Evolutionary conservation across 2,888 invertebrate genomes (phyloP), one percentile per base, ranked within the genome.

Genomic region (Dolichomitus sp.): DNA sequence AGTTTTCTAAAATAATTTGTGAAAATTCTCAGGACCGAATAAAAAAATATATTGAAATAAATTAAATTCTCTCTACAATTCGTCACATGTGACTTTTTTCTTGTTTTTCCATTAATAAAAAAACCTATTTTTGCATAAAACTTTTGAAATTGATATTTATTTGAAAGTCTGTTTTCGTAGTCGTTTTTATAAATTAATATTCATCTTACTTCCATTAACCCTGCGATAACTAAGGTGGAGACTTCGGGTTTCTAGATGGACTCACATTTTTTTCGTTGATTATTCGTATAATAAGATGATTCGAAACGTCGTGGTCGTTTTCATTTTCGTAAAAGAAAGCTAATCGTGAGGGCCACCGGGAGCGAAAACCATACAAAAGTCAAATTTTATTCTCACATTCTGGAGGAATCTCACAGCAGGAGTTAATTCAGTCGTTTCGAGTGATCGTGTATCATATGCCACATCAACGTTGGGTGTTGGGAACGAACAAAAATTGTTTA

Each of bases 391-490:
- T 80, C 76, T 72, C 79, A 76, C 83, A 33, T 61, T 61, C 61
- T 68, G 72, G 72, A 72, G 80, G 72, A 73, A 83, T 73, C 76
- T 69, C 80, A 50, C 79, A 83, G 83, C 80, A 74, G 79, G 79
- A 72, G 27, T 80, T 76, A 75, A 80, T 76, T 80, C 76, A 76
- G 72, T 72, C 82, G 75, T 40, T 37, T 37, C 61, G 61, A 37
- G 61, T 37, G 57, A 76, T 81, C 65, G 48, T 72, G 69, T 70
- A 52, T 57, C 33, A 69, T 48, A 30, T 69, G 30, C 37, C 19
- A 48, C 57, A 37, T 42, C 33, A 42, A 23, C 37, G 45, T 27
- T 2, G 54, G 42, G n/a, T 52, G 63, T 66, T 27, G 23, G 40
- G 54, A 48, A 48, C 50, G 33, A 40, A 59, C 72, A 33, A 77